These are phyloP conservation scores for Eospalax fontanierii DNA, from an alignment of 2,797 vertebrate genomes.

Conservation along the genomic window DNA sequence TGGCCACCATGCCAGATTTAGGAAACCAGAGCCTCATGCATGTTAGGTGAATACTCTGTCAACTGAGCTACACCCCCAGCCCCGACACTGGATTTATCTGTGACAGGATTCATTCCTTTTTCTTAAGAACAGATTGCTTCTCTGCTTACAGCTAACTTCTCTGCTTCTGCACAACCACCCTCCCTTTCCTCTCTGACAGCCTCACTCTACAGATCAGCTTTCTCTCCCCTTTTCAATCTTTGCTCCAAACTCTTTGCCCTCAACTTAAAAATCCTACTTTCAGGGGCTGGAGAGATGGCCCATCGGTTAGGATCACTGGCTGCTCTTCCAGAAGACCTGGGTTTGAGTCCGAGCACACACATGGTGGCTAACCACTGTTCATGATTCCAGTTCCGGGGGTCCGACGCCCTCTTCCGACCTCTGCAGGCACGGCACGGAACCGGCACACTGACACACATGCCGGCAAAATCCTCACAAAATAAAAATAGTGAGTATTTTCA, in stretches of 20 bases:
- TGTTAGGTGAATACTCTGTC: background rate
- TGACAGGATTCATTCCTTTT: background rate
- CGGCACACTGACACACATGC: no score
- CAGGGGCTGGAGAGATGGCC: no score
- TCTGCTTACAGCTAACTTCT: background rate
- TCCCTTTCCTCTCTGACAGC: background rate
- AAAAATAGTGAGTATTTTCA: no score
- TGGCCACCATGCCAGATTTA: background rate
- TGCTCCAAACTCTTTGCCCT: background rate
- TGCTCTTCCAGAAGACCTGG: no score
- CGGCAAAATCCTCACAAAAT: no score
- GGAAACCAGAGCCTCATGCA: background rate
- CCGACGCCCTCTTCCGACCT: no score
- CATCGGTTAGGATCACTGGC: no score
- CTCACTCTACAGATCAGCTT: background rate
- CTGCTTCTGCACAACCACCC: background rate
- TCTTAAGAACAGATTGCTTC: background rate
- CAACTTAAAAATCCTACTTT: background rate
- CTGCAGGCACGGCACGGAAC: no score
- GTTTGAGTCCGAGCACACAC: no score
- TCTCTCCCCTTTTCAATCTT: constrained; percentile 23
- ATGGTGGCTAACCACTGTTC: no score
- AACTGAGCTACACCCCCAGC: background rate
- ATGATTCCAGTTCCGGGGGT: no score
- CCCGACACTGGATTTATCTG: background rate